Base-by-base conservation (phyloP, 2,888 invertebrate species). In the Glomeris marginata region DNA sequence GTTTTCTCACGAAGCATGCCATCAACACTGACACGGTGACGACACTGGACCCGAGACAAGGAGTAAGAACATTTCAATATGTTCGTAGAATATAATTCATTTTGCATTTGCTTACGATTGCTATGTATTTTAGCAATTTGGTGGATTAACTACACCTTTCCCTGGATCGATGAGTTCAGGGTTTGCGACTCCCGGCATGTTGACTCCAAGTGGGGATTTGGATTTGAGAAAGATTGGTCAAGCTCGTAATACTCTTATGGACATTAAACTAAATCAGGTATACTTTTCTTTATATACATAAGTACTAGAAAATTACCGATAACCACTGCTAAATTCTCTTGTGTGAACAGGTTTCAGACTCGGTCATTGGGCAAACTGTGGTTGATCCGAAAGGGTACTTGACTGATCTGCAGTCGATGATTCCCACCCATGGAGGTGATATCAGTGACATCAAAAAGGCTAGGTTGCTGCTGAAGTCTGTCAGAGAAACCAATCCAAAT, bases 321-420 rank as follows among this genome's bases (percentile, higher is more conserved):
- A 22, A 15, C 22, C 15, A 16, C 10, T 10, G n/a, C 10, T 42
- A 44, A 43, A 4, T 47, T 43, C 15, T 20, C 6, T 35, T 10
- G 48, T 22, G 15, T 13, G 22, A 33, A 4, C 50, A 67, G 67
- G 85, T 86, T 1, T 95, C 98, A 0, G 98, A 99, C 69, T 97
- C 97, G 0, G 97, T 99, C 1, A 86, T 88, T 2, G 98, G 98
- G 0, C 98, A 99, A 71, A 99, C 98, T 0, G 97, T 98, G 0
- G 95, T 99, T 0, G 98, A 99, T 71, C 98, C 98, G 0, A 98
- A 98, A 68, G 98, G 98, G 1, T 99, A 99, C 65, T 75, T 99
- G n/a, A 99, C 98, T 0, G 98, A 98, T 68, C 72, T 99, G 44
- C 95, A 98, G 64, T 94, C 94, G 20, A 98, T 98, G 95, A 88